Conservation (phyloP, 2,888 invertebrate genomes). For the Sicus ferrugineus region DNA sequence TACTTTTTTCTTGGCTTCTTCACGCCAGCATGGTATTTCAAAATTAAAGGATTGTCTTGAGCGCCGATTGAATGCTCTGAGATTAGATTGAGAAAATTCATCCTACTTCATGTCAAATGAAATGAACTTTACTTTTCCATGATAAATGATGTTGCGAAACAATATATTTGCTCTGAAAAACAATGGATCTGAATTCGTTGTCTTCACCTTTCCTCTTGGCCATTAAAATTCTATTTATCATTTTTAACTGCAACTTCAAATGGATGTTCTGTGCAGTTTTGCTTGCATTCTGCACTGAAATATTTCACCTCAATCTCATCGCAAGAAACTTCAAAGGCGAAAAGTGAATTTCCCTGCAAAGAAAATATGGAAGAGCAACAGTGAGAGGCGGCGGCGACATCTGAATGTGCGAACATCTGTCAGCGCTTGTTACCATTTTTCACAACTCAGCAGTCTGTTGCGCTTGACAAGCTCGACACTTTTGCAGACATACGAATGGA, state of each 20-base stretch:
- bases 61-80: too few relatives aligned
- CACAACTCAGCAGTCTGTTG: conserved; percentile 22
- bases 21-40: too few relatives aligned
- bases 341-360: too few relatives aligned
- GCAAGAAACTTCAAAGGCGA: neutral
- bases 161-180: neutral
- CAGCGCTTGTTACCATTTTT: conserved; percentile 23
- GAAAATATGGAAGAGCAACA: neutral
- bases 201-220: conserved; percentile 34
- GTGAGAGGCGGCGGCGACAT: neutral
- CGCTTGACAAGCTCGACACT: conserved; percentile 1
- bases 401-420: conserved; percentile 15
- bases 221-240: conserved; percentile 54
- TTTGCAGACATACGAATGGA: neutral
- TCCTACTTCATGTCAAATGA: too few relatives aligned
- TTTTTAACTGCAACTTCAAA: conserved; percentile 23
- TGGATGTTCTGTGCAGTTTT: neutral
- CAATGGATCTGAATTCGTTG: too few relatives aligned
- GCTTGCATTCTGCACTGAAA: neutral
- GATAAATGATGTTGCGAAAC: conserved; percentile 40
- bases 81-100: too few relatives aligned
- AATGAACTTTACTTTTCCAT: too few relatives aligned
- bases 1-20: too few relatives aligned
- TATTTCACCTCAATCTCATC: neutral
- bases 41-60: too few relatives aligned